Conservation (phyloP, 1,140 invertebrate genomes). For the Hermetia illucens region DNA sequence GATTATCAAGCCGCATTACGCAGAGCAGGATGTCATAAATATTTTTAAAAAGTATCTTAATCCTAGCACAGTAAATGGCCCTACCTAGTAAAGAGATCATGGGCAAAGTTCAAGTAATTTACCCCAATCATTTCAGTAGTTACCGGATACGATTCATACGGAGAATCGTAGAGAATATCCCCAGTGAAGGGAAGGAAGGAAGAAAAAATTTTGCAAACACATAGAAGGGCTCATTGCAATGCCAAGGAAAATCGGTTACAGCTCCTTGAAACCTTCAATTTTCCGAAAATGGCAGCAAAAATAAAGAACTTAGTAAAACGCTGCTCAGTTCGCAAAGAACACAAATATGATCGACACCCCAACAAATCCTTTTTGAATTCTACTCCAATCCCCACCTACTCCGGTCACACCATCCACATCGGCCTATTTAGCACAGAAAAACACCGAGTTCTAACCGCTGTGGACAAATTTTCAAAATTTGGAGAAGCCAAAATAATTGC, state of each 20-base stretch:
- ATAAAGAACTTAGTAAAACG: not conserved
- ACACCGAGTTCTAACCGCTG: not conserved
- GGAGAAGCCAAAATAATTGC: not conserved
- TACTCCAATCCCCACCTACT: not conserved
- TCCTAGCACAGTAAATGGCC: not conserved
- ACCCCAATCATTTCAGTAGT: not conserved
- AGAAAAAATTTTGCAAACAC: not conserved
- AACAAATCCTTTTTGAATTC: not conserved
- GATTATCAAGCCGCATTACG: too few relatives aligned
- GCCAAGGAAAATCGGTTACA: not conserved
- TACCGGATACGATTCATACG: not conserved
- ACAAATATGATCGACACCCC: not conserved
- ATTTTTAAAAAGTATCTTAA: conserved; percentile 1
- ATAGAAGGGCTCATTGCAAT: conserved; percentile 1
- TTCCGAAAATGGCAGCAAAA: not conserved
- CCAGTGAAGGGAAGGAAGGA: not conserved
- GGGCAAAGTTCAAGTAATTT: not conserved
- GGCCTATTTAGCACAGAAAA: not conserved
- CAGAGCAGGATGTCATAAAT: not conserved
- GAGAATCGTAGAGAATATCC: not conserved
- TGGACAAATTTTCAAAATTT: conserved; percentile 1
- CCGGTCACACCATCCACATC: not conserved
- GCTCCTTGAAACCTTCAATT: not conserved
- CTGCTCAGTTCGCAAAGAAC: not conserved
- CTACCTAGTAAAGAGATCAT: not conserved